These are phyloP conservation scores for Tribolium freemani DNA, from an alignment of 2,888 invertebrate genomes.

Conservation along the genomic window DNA sequence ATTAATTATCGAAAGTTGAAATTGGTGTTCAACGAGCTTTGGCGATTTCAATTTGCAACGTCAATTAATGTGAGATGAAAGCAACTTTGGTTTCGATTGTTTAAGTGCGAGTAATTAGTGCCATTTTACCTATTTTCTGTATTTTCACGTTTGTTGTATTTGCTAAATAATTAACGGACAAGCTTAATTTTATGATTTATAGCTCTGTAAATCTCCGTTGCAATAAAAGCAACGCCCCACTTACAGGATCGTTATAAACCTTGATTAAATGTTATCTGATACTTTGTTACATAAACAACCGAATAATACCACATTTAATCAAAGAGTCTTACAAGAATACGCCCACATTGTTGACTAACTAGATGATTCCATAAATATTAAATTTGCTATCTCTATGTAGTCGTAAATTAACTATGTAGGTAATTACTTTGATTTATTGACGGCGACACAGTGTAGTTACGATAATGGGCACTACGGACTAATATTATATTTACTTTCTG, in stretches of 20 bases:
- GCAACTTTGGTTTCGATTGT: background rate
- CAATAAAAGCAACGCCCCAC: slow-evolving; percentile 18
- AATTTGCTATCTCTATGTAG: background rate
- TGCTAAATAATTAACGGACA: background rate
- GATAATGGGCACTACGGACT: background rate
- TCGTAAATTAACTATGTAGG: background rate
- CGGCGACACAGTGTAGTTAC: background rate
- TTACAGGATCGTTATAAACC: background rate
- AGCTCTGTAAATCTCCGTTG: slow-evolving; percentile 3
- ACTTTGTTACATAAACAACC: background rate
- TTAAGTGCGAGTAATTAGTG: background rate
- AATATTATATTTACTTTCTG: background rate
- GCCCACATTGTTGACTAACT: background rate
- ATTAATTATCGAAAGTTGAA: background rate
- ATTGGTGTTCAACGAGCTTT: background rate
- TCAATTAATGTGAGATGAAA: background rate
- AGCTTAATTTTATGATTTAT: background rate
- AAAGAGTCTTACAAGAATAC: background rate
- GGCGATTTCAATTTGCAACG: background rate
- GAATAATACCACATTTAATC: background rate
- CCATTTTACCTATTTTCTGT: background rate
- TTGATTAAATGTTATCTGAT: slow-evolving; percentile 8
- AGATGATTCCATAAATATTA: background rate
- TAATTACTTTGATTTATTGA: background rate
- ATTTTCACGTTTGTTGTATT: too few relatives aligned